Conservation (phyloP, 2,888 invertebrate species). For the Pollenia labialis region DNA sequence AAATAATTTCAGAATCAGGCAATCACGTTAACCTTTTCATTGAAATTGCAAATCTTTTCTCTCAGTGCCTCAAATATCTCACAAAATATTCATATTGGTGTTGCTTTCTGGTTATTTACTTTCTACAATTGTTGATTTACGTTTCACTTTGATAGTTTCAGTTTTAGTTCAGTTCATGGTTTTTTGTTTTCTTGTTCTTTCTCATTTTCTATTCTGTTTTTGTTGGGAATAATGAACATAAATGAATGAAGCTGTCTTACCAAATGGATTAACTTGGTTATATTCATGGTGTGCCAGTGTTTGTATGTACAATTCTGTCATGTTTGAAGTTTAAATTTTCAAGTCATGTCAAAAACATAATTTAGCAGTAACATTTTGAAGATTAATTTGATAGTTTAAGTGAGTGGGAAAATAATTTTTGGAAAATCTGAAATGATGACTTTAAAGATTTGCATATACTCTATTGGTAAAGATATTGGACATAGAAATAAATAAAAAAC, state of each 20-base stretch:
- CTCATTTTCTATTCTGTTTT: slow-evolving; percentile 30
- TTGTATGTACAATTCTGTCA: slow-evolving; percentile 21
- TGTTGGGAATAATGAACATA: slow-evolving; percentile 49
- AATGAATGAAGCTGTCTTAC: slow-evolving; percentile 65
- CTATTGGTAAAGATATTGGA: too few relatives aligned
- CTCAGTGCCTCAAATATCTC: slow-evolving; percentile 9
- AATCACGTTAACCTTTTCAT: neutral
- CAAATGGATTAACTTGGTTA: slow-evolving; percentile 61
- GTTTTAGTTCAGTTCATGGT: slow-evolving; percentile 8
- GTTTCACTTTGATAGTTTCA: slow-evolving; percentile 48
- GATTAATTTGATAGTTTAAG: slow-evolving; percentile 61
- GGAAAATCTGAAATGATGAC: slow-evolving; percentile 77
- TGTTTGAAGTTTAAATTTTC: slow-evolving; percentile 64
- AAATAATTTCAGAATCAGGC: too few relatives aligned
- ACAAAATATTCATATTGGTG: slow-evolving; percentile 26
- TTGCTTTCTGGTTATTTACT: neutral
- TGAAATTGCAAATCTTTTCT: slow-evolving; percentile 9
- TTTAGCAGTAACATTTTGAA: slow-evolving; percentile 50
- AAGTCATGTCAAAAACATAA: slow-evolving; percentile 67
- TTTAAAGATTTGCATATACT: slow-evolving; percentile 75
- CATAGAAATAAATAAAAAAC: too few relatives aligned
- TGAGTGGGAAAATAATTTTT: slow-evolving; percentile 28
- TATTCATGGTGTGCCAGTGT: slow-evolving; percentile 22
- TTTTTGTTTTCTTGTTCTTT: neutral
- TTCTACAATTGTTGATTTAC: slow-evolving; percentile 47